These are phyloP conservation scores for Xestoiulus laeticollis DNA, from an alignment of 2,888 invertebrate species.

Conservation along the genomic window DNA sequence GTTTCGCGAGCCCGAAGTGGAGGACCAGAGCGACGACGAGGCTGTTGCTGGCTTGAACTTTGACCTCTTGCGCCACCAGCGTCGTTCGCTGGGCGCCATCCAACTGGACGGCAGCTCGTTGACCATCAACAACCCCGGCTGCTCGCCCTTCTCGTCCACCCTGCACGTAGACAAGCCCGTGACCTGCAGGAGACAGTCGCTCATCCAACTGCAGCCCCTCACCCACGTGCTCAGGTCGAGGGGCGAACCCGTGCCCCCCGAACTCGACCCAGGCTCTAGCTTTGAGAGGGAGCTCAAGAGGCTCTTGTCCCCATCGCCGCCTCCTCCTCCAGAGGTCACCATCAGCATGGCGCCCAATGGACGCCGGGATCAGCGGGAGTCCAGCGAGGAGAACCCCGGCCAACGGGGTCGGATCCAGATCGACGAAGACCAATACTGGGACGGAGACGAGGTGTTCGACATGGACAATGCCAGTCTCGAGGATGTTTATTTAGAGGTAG, in stretches of 20 bases:
- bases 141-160: neutral
- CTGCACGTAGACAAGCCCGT: conserved; percentile 10
- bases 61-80: neutral
- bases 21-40: conserved; percentile 60
- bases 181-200: conserved; percentile 45
- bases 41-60: neutral
- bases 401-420: neutral
- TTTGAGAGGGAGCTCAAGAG: conserved; percentile 32
- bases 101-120: neutral
- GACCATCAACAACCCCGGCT: conserved; percentile 35
- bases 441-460: conserved; percentile 45
- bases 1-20: conserved; percentile 84
- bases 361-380: neutral
- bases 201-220: conserved; percentile 49
- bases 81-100: neutral
- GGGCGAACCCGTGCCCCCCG: conserved; percentile 32
- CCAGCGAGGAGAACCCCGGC: neutral
- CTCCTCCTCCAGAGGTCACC: neutral
- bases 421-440: neutral
- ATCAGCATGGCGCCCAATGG: conserved; percentile 6
- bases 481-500: conserved; percentile 54
- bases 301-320: conserved; percentile 42
- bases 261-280: neutral
- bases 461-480: conserved; percentile 52
- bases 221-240: conserved; percentile 39